These are phyloP conservation scores for Gerris lacustris DNA, from an alignment of 2,888 invertebrate species.

Conservation along the genomic window DNA sequence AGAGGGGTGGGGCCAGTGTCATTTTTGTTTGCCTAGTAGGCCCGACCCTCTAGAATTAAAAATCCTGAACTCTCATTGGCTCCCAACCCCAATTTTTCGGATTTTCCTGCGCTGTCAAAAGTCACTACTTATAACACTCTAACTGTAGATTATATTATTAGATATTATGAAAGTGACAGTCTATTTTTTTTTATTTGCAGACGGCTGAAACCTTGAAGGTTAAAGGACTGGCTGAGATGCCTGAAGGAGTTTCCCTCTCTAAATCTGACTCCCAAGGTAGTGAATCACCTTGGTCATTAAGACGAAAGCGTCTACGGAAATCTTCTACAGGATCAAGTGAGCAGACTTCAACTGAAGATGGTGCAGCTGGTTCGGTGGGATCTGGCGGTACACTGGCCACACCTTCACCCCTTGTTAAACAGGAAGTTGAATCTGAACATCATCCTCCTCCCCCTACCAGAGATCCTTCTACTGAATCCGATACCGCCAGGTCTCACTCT, in stretches of 20 bases:
- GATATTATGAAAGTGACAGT: no score
- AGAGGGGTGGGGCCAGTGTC: no score
- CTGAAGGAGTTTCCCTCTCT: conserved; percentile 46
- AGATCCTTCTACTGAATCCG: conserved; percentile 40
- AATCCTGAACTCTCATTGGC: no score
- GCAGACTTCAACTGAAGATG: conserved; percentile 28
- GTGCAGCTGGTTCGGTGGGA: conserved; percentile 25
- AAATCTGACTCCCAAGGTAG: conserved; percentile 46
- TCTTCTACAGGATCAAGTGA: conserved; percentile 51
- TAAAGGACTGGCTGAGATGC: conserved; percentile 79
- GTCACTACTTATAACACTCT: no score
- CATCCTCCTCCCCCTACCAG: conserved; percentile 34
- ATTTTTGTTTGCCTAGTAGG: no score
- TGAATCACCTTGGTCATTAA: conserved; percentile 43
- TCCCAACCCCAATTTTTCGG: no score
- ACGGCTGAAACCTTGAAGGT: conserved; percentile 79
- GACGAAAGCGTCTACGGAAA: conserved; percentile 51
- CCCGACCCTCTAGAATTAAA: no score
- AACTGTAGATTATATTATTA: no score
- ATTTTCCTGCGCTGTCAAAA: no score
- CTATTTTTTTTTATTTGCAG: conserved; percentile 42
- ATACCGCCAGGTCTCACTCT: conserved; percentile 30
- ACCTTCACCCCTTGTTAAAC: conserved; percentile 35
- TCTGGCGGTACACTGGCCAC: conserved; percentile 21
- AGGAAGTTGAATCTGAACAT: conserved; percentile 35